phyloP scores from a whole-genome alignment of 1,140 invertebrate genomes.

The Bombus turneri region DNA sequence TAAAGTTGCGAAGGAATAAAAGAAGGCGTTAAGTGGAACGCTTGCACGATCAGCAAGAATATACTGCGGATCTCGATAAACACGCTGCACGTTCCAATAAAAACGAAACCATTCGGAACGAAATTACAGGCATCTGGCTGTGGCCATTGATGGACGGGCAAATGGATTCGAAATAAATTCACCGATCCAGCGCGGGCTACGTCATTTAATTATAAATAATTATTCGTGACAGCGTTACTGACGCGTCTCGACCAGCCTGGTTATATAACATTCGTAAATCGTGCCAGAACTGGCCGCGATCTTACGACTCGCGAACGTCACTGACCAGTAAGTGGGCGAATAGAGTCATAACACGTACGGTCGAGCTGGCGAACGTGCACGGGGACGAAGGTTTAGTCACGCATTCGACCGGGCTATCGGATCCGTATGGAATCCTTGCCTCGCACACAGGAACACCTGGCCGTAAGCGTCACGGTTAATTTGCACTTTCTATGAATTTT shows the following conservation, averaged over 20 bases:
- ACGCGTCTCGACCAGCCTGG: neutral
- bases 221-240: conserved; percentile 20
- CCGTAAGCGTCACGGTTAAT: conserved; percentile 73
- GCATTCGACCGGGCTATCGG: conserved; percentile 63
- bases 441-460: conserved; percentile 66
- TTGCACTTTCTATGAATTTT: conserved; percentile 77
- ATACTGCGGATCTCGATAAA: neutral
- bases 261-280: conserved; percentile 59
- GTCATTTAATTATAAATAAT: conserved; percentile 45
- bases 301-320: conserved; percentile 45
- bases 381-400: conserved; percentile 57
- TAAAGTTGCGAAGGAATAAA: neutral
- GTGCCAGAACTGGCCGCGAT: conserved; percentile 30
- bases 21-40: conserved; percentile 24
- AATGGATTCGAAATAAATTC: conserved; percentile 5
- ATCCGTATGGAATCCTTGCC: conserved; percentile 56
- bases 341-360: conserved; percentile 38
- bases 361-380: conserved; percentile 25
- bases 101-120: conserved; percentile 3
- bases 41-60: conserved; percentile 29
- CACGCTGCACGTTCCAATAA: neutral
- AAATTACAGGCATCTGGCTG: neutral
- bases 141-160: neutral
- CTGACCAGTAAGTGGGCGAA: conserved; percentile 54
- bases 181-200: neutral